Percentiles rank a stretch among this genome's conserved stretches.
These are phyloP conservation scores for Drosophila siamana DNA, from an alignment of 2,888 invertebrate species.

Conservation along the genomic window DNA sequence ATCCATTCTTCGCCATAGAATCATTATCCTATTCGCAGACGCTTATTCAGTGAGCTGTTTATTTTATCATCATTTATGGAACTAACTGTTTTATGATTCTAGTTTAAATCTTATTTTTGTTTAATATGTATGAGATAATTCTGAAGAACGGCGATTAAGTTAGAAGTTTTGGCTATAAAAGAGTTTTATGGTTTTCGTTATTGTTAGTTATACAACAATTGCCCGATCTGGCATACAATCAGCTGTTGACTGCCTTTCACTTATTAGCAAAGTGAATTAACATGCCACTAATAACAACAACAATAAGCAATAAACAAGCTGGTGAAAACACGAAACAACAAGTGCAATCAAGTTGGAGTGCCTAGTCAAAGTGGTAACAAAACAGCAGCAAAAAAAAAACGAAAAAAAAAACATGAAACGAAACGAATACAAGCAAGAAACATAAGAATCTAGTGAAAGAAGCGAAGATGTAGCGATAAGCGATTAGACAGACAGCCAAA, in stretches of 20 bases:
- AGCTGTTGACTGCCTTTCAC: conserved; percentile 63
- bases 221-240: conserved; percentile 26
- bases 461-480: conserved; percentile 35
- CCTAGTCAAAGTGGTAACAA: conserved; percentile 12
- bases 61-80: neutral
- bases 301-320: conserved; percentile 57
- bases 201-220: conserved; percentile 38
- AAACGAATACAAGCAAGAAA: conserved; percentile 8
- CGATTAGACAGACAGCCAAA: conserved; percentile 34
- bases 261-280: conserved; percentile 77
- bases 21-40: neutral
- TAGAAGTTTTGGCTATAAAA: conserved; percentile 8
- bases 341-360: conserved; percentile 50
- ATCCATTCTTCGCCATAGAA: neutral
- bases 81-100: neutral
- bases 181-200: conserved; percentile 14
- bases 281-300: conserved; percentile 59
- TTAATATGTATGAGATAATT: neutral
- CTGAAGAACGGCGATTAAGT: neutral
- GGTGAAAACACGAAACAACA: conserved; percentile 67
- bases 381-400: conserved; percentile 9
- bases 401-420: conserved; percentile 24
- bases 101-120: neutral
- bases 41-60: neutral
- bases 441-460: conserved; percentile 15